Conservation (phyloP, 1,140 invertebrate genomes). For the Aphidius ervi region DNA sequence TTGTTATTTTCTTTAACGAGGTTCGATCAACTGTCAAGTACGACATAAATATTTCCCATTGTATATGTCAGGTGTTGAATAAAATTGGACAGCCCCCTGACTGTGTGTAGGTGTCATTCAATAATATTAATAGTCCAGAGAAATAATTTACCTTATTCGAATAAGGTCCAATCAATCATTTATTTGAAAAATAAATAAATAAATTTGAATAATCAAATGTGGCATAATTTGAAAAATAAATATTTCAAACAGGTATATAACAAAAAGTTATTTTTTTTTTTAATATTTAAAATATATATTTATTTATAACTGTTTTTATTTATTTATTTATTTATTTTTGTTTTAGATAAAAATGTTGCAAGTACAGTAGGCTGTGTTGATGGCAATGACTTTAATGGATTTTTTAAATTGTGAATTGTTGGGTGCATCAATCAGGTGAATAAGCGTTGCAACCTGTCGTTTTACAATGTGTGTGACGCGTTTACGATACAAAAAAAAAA, state of each 20-base stretch:
- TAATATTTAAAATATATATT: neutral
- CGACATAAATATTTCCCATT: slow-evolving; percentile 23
- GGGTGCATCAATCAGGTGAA: slow-evolving; percentile 51
- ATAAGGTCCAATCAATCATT: no score
- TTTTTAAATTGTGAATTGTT: slow-evolving; percentile 52
- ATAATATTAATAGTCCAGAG: slow-evolving; percentile 38
- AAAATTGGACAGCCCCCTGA: slow-evolving; percentile 35
- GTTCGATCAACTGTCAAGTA: slow-evolving; percentile 29
- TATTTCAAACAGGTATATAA: no score
- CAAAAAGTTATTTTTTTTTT: no score
- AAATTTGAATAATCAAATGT: neutral
- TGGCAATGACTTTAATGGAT: slow-evolving; percentile 38
- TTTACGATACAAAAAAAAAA: slow-evolving; percentile 31
- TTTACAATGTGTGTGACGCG: slow-evolving; percentile 28
- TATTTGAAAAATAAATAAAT: no score
- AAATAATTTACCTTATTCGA: slow-evolving; percentile 14
- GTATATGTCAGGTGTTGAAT: slow-evolving; percentile 39
- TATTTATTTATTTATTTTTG: neutral
- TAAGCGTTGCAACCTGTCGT: slow-evolving; percentile 35
- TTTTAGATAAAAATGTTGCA: slow-evolving; percentile 19
- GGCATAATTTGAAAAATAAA: no score
- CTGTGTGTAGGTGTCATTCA: slow-evolving; percentile 38
- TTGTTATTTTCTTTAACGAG: slow-evolving; percentile 11
- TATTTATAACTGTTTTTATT: neutral
- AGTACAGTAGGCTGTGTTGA: slow-evolving; percentile 29